phyloP scores from a whole-genome alignment of 2,113 vertebrate genomes.

The Tragelaphus scriptus region DNA sequence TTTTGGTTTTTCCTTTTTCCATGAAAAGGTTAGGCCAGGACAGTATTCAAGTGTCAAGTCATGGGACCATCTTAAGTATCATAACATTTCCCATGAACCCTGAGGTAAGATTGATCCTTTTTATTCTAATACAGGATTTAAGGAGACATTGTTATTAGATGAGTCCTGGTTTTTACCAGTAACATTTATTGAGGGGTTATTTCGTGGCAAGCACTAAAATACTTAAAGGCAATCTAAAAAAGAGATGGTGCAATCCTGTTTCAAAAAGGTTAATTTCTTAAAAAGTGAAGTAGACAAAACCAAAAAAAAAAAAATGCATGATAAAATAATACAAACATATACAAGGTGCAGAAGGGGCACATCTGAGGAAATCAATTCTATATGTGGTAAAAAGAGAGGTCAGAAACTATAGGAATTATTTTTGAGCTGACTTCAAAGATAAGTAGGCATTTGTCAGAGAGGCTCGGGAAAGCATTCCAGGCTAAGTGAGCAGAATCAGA shows the following conservation, averaged over 20 bases:
- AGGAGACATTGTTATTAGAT: background rate
- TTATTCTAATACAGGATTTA: background rate
- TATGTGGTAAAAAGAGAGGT: background rate
- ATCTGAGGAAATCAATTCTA: background rate
- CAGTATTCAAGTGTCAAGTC: background rate
- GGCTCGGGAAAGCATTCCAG: background rate
- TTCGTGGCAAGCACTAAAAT: background rate
- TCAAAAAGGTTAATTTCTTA: slow-evolving; percentile 1
- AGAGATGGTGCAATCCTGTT: background rate
- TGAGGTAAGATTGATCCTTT: background rate
- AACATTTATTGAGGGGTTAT: background rate
- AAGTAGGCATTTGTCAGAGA: background rate
- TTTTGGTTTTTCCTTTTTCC: background rate
- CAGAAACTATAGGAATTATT: background rate
- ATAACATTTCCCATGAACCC: background rate
- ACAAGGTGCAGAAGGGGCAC: background rate
- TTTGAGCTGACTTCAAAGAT: background rate
- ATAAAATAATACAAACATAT: background rate
- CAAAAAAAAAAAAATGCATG: background rate
- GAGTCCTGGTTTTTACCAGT: background rate
- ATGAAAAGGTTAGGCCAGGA: background rate
- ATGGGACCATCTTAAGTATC: background rate
- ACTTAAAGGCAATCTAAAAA: background rate
- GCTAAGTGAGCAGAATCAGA: background rate
- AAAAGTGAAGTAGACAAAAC: background rate